Percentiles rank a stretch among this genome's conserved stretches.
phyloP scores from a whole-genome alignment of 1,140 invertebrate species.

The Drosophila navojoa region DNA sequence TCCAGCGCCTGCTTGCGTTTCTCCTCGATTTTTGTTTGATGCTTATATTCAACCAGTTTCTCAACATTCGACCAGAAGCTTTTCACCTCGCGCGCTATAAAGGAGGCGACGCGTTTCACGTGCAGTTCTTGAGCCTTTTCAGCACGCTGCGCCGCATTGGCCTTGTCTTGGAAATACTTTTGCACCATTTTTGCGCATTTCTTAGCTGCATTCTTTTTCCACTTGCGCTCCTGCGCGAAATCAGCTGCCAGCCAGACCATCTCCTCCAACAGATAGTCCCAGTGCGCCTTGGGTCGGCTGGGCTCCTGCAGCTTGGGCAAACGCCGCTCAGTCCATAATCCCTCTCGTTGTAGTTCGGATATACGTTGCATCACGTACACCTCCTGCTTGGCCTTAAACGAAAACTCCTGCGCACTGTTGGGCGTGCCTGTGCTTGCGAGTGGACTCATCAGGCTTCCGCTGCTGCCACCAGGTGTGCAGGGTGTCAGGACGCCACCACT shows the following conservation, averaged over 20 bases:
- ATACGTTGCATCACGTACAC: slow-evolving; percentile 97
- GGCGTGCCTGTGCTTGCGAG: slow-evolving; percentile 47
- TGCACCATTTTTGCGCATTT: slow-evolving; percentile 96
- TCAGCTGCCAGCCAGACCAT: slow-evolving; percentile 99
- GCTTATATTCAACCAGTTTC: slow-evolving; percentile 98
- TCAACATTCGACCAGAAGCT: slow-evolving; percentile 98
- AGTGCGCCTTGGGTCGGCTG: slow-evolving; percentile 95
- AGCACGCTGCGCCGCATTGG: slow-evolving; percentile 93
- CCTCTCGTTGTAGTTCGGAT: slow-evolving; percentile 93
- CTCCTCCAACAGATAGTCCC: slow-evolving; percentile 99
- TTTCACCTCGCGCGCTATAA: slow-evolving; percentile 96
- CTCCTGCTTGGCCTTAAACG: slow-evolving; percentile 96
- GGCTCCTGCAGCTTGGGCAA: slow-evolving; percentile 97
- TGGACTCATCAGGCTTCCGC: slow-evolving; percentile 59
- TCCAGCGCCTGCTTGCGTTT: slow-evolving; percentile 98
- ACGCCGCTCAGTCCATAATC: slow-evolving; percentile 96
- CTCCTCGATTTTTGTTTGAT: slow-evolving; percentile 95
- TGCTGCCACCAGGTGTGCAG: slow-evolving; percentile 53
- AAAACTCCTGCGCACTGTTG: slow-evolving; percentile 87
- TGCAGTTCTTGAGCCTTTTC: slow-evolving; percentile 96
- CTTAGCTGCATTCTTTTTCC: slow-evolving; percentile 97
- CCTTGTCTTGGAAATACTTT: slow-evolving; percentile 98
- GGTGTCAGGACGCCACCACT: slow-evolving; percentile 47
- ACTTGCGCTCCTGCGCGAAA: slow-evolving; percentile 98
- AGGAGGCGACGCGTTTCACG: slow-evolving; percentile 93